Evolutionary conservation across 2,888 invertebrate genomes (phyloP).

Genomic region (Schizaphis graminum): DNA sequence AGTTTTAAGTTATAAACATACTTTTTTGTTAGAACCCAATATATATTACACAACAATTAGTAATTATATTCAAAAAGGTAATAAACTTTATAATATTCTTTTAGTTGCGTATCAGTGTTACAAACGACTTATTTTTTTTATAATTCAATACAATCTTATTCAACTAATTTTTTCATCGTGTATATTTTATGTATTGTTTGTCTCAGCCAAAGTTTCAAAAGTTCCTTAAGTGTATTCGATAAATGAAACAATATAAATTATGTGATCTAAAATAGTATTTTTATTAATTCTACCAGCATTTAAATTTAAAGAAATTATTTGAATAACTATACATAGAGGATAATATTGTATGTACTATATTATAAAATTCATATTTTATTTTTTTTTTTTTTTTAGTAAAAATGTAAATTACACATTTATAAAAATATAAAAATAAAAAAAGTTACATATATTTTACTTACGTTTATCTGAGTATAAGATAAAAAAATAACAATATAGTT

Average conservation of each 20-base stretch:
- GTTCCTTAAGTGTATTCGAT: not conserved
- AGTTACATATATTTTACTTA: not conserved
- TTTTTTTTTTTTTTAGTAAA: not conserved
- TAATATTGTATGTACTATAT: not conserved
- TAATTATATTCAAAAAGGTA: not conserved
- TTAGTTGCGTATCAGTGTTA: not conserved
- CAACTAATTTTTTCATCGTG: not conserved
- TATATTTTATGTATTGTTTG: not conserved
- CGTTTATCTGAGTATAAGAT: not conserved
- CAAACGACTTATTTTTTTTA: not conserved
- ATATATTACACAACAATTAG: not conserved
- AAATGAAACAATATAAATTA: conserved; percentile 30
- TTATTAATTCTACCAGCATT: not conserved
- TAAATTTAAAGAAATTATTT: conserved; percentile 6
- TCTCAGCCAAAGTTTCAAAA: conserved; percentile 49
- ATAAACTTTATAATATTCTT: not conserved
- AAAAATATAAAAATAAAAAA: not conserved
- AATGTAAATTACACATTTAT: not conserved
- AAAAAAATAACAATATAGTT: not conserved
- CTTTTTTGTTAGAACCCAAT: not conserved
- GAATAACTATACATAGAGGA: not conserved
- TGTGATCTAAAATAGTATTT: not conserved
- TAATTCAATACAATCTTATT: conserved; percentile 4
- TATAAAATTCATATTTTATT: not conserved
- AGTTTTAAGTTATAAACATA: not conserved